phyloP scores from a whole-genome alignment of 2,888 invertebrate species.

The Polymixis lichenea region DNA sequence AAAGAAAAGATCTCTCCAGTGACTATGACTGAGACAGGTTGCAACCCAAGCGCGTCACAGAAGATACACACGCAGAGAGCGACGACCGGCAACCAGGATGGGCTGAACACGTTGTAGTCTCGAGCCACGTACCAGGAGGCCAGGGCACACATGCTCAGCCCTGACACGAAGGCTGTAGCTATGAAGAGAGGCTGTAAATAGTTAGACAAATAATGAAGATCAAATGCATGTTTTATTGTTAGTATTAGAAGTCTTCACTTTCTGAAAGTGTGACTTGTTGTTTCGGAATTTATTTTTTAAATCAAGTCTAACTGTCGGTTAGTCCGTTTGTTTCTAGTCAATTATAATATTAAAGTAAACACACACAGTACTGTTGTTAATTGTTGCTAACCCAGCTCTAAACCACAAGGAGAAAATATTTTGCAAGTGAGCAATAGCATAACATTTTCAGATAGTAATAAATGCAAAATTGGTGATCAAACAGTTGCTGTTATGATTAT shows the following conservation, averaged over 20 bases:
- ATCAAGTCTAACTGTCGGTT: too few species aligned
- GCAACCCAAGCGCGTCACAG: slow-evolving; percentile 87
- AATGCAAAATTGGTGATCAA: not conserved
- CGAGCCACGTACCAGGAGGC: slow-evolving; percentile 84
- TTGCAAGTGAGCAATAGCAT: not conserved
- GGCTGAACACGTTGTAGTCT: slow-evolving; percentile 71
- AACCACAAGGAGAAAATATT: not conserved
- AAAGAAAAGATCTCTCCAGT: slow-evolving; percentile 89
- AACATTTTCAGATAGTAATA: not conserved
- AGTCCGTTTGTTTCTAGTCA: not conserved
- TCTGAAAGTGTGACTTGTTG: not conserved
- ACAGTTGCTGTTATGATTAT: not conserved
- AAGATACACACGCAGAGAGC: slow-evolving; percentile 88
- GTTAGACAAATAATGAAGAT: not conserved
- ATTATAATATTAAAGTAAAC: too few species aligned
- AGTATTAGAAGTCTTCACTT: not conserved
- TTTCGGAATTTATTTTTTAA: not conserved
- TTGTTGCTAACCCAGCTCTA: not conserved
- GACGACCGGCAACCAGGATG: slow-evolving; percentile 87
- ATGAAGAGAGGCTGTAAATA: slow-evolving; percentile 77
- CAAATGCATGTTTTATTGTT: not conserved
- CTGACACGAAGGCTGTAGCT: slow-evolving; percentile 80
- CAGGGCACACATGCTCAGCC: slow-evolving; percentile 82
- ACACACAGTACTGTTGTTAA: not conserved
- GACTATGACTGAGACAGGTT: slow-evolving; percentile 88